Percentiles rank a stretch among this genome's conserved stretches.
Evolutionary conservation across 1,140 invertebrate species (phyloP).

Genomic region (Monomorium pharaonis): DNA sequence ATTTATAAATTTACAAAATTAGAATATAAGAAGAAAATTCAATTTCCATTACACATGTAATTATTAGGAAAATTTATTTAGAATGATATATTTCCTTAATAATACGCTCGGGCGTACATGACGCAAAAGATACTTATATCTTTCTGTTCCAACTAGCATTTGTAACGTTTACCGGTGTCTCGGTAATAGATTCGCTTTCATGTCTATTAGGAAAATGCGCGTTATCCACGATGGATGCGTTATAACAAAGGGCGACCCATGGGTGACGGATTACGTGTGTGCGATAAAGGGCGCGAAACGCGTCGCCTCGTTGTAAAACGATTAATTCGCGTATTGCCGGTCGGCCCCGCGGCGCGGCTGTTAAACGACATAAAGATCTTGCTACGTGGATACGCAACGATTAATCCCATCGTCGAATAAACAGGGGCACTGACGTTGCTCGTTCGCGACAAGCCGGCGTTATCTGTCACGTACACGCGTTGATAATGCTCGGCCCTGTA

Average conservation of each 20-base stretch:
- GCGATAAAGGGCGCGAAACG: slow-evolving; percentile 32
- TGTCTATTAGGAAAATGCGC: slow-evolving; percentile 7
- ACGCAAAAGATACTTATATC: background rate
- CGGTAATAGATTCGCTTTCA: slow-evolving; percentile 5
- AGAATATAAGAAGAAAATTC: background rate
- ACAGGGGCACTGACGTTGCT: slow-evolving; percentile 66
- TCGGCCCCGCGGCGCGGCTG: background rate
- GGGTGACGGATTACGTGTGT: slow-evolving; percentile 8
- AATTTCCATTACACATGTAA: background rate
- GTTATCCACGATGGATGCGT: background rate
- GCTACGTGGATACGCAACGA: slow-evolving; percentile 53
- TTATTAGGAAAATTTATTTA: background rate
- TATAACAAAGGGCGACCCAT: slow-evolving; percentile 11
- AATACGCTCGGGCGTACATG: background rate
- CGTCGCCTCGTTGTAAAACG: slow-evolving; percentile 34
- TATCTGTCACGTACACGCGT: slow-evolving; percentile 72
- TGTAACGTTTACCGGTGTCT: background rate
- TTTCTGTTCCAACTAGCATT: background rate
- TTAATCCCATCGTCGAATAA: slow-evolving; percentile 72
- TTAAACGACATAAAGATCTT: slow-evolving; percentile 62
- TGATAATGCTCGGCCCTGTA: slow-evolving; percentile 62
- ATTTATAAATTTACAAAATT: slow-evolving; percentile 5
- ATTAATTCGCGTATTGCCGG: slow-evolving; percentile 54
- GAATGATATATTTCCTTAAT: background rate
- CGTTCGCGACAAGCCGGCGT: slow-evolving; percentile 67